Conservation (phyloP, 1,140 invertebrate species). For the Drosophila azteca region DNA sequence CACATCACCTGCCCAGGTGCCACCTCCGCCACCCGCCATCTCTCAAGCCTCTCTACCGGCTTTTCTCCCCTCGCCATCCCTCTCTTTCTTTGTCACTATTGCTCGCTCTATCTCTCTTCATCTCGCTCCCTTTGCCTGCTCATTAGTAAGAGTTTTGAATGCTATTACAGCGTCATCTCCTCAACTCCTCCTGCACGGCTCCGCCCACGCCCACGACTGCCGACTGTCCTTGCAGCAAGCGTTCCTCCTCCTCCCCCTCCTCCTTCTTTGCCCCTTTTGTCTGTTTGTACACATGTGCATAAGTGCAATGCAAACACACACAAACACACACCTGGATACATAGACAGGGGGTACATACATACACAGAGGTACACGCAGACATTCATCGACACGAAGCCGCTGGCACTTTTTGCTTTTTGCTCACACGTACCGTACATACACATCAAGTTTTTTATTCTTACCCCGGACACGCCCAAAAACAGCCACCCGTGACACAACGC, state of each 20-base stretch:
- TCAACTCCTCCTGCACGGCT: slow-evolving; percentile 54
- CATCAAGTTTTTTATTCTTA: slow-evolving; percentile 56
- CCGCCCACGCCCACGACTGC: background rate
- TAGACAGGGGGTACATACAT: background rate
- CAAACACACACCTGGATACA: slow-evolving; percentile 39
- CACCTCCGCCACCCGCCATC: slow-evolving; percentile 11
- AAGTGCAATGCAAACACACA: slow-evolving; percentile 68
- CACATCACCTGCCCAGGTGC: slow-evolving; percentile 59
- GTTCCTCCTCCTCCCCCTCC: background rate
- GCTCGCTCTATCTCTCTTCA: background rate
- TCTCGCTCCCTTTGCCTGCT: slow-evolving; percentile 40
- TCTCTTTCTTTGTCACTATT: too few relatives aligned
- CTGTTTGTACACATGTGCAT: slow-evolving; percentile 76
- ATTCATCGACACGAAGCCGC: slow-evolving; percentile 45
- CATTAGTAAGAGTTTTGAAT: slow-evolving; percentile 82
- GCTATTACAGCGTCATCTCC: slow-evolving; percentile 81
- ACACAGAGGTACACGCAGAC: slow-evolving; percentile 14
- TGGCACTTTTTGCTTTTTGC: slow-evolving; percentile 69
- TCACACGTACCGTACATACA: slow-evolving; percentile 30
- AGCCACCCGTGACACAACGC: slow-evolving; percentile 19
- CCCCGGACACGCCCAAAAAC: slow-evolving; percentile 36
- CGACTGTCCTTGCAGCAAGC: too few relatives aligned
- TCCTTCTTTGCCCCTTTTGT: background rate
- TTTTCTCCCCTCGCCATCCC: too few relatives aligned
- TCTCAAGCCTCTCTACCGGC: slow-evolving; percentile 4